Percentiles rank a stretch among this genome's conserved stretches.
Evolutionary conservation across 2,888 invertebrate genomes (phyloP).

Genomic region (Ornithoptera priamus): DNA sequence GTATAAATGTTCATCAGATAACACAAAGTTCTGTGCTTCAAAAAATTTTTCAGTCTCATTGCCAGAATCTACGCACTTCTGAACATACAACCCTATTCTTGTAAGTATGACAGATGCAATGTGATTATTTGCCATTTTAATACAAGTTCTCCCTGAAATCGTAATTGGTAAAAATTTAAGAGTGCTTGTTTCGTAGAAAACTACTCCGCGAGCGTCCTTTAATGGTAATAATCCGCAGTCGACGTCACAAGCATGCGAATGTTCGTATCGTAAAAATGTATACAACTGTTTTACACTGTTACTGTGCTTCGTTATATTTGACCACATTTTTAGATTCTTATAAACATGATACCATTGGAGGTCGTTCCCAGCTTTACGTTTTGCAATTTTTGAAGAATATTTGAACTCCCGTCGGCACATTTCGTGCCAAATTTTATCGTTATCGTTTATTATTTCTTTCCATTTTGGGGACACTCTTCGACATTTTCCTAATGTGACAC

Average conservation of each 20-base stretch:
- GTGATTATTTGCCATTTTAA: constrained; percentile 59
- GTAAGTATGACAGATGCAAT: constrained; percentile 50
- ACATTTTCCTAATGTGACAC: constrained; percentile 53
- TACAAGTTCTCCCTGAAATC: constrained; percentile 53
- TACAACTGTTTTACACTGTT: constrained; percentile 54
- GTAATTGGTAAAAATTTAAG: constrained; percentile 60
- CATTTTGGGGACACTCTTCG: constrained; percentile 59
- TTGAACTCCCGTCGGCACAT: constrained; percentile 53
- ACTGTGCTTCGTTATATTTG: constrained; percentile 42
- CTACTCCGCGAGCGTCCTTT: constrained; percentile 55
- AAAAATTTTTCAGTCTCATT: constrained; percentile 52
- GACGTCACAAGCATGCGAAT: constrained; percentile 52
- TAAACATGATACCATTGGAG: constrained; percentile 62
- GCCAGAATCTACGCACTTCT: constrained; percentile 49
- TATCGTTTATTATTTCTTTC: constrained; percentile 53
- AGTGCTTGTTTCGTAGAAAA: constrained; percentile 55
- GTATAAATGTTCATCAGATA: constrained; percentile 49
- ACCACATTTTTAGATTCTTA: constrained; percentile 59
- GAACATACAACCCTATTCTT: constrained; percentile 53
- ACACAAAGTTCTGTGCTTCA: constrained; percentile 57
- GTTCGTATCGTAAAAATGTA: constrained; percentile 56
- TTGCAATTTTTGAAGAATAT: constrained; percentile 57
- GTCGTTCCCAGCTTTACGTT: constrained; percentile 53
- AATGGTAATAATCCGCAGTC: constrained; percentile 58
- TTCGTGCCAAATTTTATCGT: constrained; percentile 57